Evolutionary conservation across 64 coral and sea anemone species (phyloP), one percentile per base, ranked within the genome.

Genomic region (Stylophora pistillata): DNA sequence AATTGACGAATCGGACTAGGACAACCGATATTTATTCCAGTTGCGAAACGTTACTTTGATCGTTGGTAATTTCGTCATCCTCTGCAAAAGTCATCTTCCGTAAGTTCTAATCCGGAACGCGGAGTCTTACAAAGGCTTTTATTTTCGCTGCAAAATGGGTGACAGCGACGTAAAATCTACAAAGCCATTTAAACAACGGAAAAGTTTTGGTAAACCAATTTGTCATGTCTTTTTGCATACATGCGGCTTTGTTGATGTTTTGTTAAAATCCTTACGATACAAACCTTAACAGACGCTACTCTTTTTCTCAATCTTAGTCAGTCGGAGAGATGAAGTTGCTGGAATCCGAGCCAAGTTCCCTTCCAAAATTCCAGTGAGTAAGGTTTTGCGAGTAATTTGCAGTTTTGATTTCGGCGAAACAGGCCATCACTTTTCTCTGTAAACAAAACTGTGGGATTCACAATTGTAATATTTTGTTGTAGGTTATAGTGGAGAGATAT

Each of bases 401-500:
- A 68, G 23, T 20, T 21, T 68, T 68, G 21, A 25, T 25, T 68
- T 0, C 12, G 2, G 26, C 25, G 10, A 26, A 68, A 21, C 61
- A 18, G 23, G 61, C 52, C 18, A 56, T 10, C 29, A 21, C 12
- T 55, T 2, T 79, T 31, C 30, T 18, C 76, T 60, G 66, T 85
- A 71, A 77, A 88, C 85, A 82, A 80, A n/a, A 53, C 73, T 31
- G 61, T 74, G 27, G 28, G 10, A 47, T 74, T 80, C 72, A 55
- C 16, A 64, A 37, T 58, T 15, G 31, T 60, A 60, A 61, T 34
- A 0, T 33, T 88, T 47, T 78, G 17, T 80, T 94, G 7, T 53
- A 99, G 93, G 97, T 99, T 27, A 99, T 99, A 54, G 97, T 99
- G 1, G 97, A 99, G 74, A 95, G 97, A 68, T 99, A 99, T 76